Percentiles rank a stretch among this genome's conserved stretches.
These are phyloP conservation scores for Mechanitis mazaeus DNA, from an alignment of 2,888 invertebrate genomes.

Conservation along the genomic window DNA sequence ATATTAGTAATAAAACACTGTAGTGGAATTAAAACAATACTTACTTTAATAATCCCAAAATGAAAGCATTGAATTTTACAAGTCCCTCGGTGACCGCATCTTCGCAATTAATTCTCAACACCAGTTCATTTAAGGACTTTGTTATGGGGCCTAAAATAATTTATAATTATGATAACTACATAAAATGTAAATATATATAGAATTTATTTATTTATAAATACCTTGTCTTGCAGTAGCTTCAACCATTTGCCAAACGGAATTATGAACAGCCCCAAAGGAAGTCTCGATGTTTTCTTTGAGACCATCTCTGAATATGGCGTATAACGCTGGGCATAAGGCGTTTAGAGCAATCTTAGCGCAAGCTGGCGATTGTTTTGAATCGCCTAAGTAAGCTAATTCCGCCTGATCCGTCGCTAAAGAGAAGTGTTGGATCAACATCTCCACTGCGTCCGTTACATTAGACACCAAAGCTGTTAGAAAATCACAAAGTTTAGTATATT, in stretches of 20 bases:
- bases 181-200: not conserved
- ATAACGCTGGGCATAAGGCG: conserved; percentile 88
- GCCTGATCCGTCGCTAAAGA: conserved; percentile 79
- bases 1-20: not conserved
- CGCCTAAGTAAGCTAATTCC: conserved; percentile 77
- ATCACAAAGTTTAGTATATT: not conserved
- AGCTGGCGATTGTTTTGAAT: conserved; percentile 78
- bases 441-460: conserved; percentile 84
- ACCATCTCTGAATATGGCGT: conserved; percentile 89
- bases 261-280: conserved; percentile 89
- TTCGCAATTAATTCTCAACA: conserved; percentile 88
- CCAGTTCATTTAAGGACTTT: conserved; percentile 88
- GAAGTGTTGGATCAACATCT: conserved; percentile 84
- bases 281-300: conserved; percentile 87
- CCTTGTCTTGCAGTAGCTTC: conserved; percentile 92
- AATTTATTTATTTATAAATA: conserved; percentile 31
- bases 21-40: conserved; percentile 39
- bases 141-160: conserved; percentile 81
- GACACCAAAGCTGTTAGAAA: conserved; percentile 79
- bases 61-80: conserved; percentile 92
- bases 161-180: not conserved
- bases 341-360: conserved; percentile 85
- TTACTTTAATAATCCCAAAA: conserved; percentile 90
- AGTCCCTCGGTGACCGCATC: conserved; percentile 89
- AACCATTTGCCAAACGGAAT: conserved; percentile 93